Conservation (phyloP, 2,113 vertebrate species). For the Marmota flaviventris region DNA sequence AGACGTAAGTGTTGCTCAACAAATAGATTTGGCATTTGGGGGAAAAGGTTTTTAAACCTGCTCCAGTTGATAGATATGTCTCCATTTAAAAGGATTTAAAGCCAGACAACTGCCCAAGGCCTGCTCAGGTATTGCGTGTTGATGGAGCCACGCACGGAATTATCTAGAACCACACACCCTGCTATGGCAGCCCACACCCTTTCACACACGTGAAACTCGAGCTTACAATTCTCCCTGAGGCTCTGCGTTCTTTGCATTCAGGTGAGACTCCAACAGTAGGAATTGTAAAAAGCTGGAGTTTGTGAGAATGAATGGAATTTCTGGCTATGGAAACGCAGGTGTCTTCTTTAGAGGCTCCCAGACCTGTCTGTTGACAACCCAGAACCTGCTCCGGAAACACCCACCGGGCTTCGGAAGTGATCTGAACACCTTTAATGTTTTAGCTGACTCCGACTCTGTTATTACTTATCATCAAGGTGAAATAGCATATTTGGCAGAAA, state of each 20-base stretch:
- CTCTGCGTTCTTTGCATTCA: too few relatives aligned
- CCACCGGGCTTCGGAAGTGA: background rate
- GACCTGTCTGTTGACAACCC: background rate
- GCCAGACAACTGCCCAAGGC: background rate
- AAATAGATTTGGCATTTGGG: background rate
- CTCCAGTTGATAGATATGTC: background rate
- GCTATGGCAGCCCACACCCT: background rate
- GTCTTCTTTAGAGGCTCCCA: background rate
- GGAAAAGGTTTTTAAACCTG: background rate
- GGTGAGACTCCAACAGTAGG: background rate
- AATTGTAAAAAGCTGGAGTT: background rate
- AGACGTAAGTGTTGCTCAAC: background rate
- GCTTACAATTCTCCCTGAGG: background rate
- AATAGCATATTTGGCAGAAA: conserved; percentile 72
- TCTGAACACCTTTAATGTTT: background rate
- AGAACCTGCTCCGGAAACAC: background rate
- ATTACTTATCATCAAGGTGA: background rate
- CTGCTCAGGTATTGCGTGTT: background rate
- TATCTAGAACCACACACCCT: background rate
- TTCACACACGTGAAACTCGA: accelerated
- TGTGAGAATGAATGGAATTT: background rate
- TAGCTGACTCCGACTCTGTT: background rate
- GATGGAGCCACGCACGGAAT: too few relatives aligned
- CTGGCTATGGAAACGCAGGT: background rate
- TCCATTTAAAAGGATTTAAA: background rate